Evolutionary conservation across 1,140 invertebrate genomes (phyloP).

Genomic region (Hyphantria cunea): DNA sequence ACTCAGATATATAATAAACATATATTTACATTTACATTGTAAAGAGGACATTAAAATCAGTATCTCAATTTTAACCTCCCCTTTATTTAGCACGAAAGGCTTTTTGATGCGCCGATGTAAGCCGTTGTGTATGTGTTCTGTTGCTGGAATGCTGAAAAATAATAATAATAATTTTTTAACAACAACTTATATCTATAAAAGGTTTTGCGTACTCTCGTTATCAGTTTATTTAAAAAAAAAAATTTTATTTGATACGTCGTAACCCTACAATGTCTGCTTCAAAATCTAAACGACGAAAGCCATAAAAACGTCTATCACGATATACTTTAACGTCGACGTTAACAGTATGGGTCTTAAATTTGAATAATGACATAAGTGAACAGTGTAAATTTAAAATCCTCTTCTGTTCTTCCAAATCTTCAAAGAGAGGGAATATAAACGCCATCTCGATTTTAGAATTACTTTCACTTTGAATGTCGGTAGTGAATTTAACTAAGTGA

Average conservation of each 20-base stretch:
- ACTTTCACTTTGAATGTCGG: neutral
- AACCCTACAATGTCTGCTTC: neutral
- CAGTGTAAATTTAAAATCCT: constrained; percentile 3
- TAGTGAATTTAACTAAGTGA: neutral
- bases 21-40: too few species aligned
- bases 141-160: too few species aligned
- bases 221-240: neutral
- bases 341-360: neutral
- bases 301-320: neutral
- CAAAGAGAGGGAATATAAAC: constrained; percentile 5
- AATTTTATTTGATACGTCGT: neutral
- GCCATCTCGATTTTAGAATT: constrained; percentile 2
- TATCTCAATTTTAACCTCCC: too few species aligned
- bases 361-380: constrained; percentile 1
- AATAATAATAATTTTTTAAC: too few species aligned
- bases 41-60: too few species aligned
- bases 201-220: too few species aligned
- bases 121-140: too few species aligned
- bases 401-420: neutral
- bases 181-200: neutral
- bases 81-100: too few species aligned
- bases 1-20: too few species aligned
- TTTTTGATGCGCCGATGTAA: too few species aligned
- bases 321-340: neutral
- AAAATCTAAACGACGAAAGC: neutral